Evolutionary conservation across 2,113 vertebrate species (phyloP), one percentile per base, ranked within the genome.

Genomic region (Hippocampus abdominalis): DNA sequence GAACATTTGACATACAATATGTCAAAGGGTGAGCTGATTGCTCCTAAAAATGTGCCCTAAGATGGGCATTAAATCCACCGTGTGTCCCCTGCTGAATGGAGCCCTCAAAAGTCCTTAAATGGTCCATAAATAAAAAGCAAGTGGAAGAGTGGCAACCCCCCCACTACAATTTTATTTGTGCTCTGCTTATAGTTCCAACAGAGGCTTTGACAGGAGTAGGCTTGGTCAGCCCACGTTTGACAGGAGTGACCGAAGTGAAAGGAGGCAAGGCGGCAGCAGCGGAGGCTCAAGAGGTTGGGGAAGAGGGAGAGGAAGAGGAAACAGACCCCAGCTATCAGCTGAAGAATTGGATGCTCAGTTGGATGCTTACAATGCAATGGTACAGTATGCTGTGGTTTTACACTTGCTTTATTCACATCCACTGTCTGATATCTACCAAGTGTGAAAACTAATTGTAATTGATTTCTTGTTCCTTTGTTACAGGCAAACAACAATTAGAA

Each of bases 271-370:
- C 0, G 77, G 82, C 0, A 27, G 69, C 0, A 4, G 79, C 1
- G 75, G 89, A 27, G 73, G 81, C 10, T 71, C 84, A 80, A 93
- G 93, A 0, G 94, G 95, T 9, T 91, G 94, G 10, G 42, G 42
- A 44, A 88, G 96, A 60, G 94, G 96, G 27, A 88, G 96, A 87
- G 94, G 82, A 12, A 40, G 94, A 39, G 86, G 94, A 6, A 86
- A 78, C 46, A 86, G 80, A 89, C 95, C 96, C 78, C 95, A 96
- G 57, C 92, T 99, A 9, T 96, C 97, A 0, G 97, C 97, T 49
- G 96, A 98, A 78, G 97, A 99, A 76, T 74, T 99, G 78, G 97
- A 99, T n/a, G 97, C 97, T 81, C 97, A 99, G 90, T 89, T 99
- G 91, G 97, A 99, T 71, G 97, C 95, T 64, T 99, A 99, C 69